Percentiles rank a stretch among this genome's conserved stretches.
phyloP scores from a whole-genome alignment of 2,797 vertebrate genomes.

The Gallirallus australis region DNA sequence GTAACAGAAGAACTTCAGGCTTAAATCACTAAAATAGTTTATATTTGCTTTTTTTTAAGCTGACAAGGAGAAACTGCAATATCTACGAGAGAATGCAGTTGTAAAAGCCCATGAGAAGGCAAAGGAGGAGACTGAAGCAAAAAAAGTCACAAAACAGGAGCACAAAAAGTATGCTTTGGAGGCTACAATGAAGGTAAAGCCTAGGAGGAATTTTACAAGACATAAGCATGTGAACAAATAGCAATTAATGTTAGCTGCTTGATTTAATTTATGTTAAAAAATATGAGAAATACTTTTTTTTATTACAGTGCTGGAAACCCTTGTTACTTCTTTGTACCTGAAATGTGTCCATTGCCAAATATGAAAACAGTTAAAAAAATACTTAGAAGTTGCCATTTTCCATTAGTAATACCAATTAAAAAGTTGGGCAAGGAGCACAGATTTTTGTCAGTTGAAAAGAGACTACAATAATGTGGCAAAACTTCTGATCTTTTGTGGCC shows the following conservation, averaged over 20 bases:
- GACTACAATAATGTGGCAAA: not conserved
- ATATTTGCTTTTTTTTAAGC: slow-evolving; percentile 73
- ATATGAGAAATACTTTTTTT: not conserved
- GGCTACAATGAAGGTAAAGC: slow-evolving; percentile 88
- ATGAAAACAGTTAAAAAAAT: not conserved
- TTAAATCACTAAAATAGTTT: not conserved
- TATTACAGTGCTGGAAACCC: not conserved
- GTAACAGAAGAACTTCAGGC: not conserved
- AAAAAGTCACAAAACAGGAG: slow-evolving; percentile 76
- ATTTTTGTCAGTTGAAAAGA: not conserved
- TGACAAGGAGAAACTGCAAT: slow-evolving; percentile 82
- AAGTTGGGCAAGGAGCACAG: not conserved
- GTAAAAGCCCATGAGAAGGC: slow-evolving; percentile 84
- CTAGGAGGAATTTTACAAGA: not conserved
- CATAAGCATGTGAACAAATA: not conserved
- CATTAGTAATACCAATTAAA: not conserved
- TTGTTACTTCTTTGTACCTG: not conserved
- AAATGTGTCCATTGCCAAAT: not conserved
- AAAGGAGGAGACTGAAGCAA: slow-evolving; percentile 77
- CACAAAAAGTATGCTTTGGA: slow-evolving; percentile 87
- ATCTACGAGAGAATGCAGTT: slow-evolving; percentile 85
- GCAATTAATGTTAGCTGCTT: not conserved
- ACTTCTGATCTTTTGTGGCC: not conserved
- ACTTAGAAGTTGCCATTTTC: not conserved
- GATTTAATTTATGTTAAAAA: not conserved